Evolutionary conservation across 2,888 invertebrate species (phyloP).

Genomic region (Camptogramma bilineatum): DNA sequence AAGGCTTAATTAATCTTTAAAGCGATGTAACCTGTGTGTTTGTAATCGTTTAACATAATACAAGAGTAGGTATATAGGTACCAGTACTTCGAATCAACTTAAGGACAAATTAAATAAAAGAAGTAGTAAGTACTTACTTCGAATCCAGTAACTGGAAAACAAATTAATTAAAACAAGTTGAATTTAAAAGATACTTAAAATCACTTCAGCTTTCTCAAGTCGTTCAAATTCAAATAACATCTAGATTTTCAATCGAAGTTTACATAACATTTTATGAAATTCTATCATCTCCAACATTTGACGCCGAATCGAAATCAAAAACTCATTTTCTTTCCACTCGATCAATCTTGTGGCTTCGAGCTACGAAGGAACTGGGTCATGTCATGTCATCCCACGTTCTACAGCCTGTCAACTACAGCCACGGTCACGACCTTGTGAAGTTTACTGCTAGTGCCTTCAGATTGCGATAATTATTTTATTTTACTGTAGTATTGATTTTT

Average conservation of each 20-base stretch:
- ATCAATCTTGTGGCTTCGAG: slow-evolving; percentile 23
- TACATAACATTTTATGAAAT: not conserved
- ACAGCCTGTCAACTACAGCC: slow-evolving; percentile 32
- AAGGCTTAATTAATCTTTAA: not conserved
- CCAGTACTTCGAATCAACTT: not conserved
- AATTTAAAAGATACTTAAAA: not conserved
- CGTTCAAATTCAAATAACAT: not conserved
- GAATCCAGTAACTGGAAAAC: not conserved
- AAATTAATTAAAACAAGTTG: not conserved
- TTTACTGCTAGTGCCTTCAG: slow-evolving; percentile 4
- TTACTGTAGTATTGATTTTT: not conserved
- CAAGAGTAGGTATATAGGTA: too few relatives aligned
- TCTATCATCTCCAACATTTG: not conserved
- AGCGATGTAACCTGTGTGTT: not conserved
- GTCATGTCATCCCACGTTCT: slow-evolving; percentile 31
- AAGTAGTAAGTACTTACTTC: not conserved
- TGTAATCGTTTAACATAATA: not conserved
- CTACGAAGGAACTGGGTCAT: slow-evolving; percentile 27
- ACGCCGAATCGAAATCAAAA: slow-evolving; percentile 15
- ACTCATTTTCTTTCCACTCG: slow-evolving; percentile 20
- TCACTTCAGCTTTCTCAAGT: not conserved
- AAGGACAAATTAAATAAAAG: not conserved
- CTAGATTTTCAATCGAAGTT: not conserved
- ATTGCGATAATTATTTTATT: not conserved
- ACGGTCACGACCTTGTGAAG: slow-evolving; percentile 29